Evolutionary conservation across 2,888 invertebrate genomes (phyloP).

Genomic region (Drosophila paramelanica): DNA sequence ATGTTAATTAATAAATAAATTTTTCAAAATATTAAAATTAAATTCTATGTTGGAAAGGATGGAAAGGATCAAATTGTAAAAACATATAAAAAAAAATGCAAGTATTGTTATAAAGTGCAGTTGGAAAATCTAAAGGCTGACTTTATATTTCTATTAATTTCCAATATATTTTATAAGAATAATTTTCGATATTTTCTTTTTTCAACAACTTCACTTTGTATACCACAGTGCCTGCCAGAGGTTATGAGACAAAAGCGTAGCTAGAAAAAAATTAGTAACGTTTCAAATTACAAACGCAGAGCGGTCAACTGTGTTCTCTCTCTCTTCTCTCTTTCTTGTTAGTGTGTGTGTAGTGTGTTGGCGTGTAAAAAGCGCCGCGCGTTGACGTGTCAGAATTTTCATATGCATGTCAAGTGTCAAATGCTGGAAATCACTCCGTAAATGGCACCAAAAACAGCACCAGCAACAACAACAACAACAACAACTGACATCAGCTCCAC

Average conservation of each 20-base stretch:
- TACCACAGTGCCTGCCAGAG: conserved; percentile 21
- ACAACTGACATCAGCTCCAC: conserved; percentile 2
- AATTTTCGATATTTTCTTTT: background rate
- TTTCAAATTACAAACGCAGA: conserved; percentile 66
- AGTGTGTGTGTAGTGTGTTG: conserved; percentile 30
- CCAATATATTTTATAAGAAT: no score
- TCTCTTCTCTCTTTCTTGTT: background rate
- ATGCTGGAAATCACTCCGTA: conserved; percentile 63
- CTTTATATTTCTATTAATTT: no score
- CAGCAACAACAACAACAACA: conserved; percentile 3
- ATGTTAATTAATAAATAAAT: no score
- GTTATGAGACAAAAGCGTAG: conserved; percentile 23
- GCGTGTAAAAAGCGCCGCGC: conserved; percentile 64
- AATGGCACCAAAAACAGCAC: conserved; percentile 43
- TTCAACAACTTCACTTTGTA: background rate
- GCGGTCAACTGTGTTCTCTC: conserved; percentile 3
- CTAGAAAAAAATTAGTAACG: conserved; percentile 59
- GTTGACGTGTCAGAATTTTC: conserved; percentile 85
- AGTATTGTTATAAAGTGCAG: no score
- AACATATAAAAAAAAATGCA: no score
- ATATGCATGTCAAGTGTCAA: conserved; percentile 84
- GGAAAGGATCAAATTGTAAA: no score
- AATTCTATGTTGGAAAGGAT: no score
- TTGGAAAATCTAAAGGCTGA: no score
- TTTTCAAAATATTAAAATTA: no score